phyloP scores from a whole-genome alignment of 1,140 invertebrate species.

The Ceratina australensis region DNA sequence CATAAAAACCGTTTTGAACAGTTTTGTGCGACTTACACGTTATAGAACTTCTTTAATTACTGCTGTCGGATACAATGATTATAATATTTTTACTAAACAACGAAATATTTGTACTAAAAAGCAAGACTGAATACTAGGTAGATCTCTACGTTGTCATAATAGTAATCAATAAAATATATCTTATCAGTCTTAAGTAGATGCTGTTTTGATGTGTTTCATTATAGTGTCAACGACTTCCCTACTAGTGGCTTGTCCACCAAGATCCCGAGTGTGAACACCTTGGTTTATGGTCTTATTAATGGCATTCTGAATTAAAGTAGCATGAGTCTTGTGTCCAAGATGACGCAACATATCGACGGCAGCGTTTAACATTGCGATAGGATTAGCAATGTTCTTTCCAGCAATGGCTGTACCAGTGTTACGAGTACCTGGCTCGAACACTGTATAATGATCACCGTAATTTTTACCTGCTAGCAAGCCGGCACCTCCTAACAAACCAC shows the following conservation, averaged over 20 bases:
- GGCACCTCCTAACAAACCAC: slow-evolving; percentile 97
- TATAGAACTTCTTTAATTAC: slow-evolving; percentile 3
- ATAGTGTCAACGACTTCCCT: slow-evolving; percentile 86
- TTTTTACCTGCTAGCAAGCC: slow-evolving; percentile 97
- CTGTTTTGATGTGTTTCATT: slow-evolving; percentile 82
- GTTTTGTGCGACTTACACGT: slow-evolving; percentile 26
- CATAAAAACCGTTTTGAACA: slow-evolving; percentile 1
- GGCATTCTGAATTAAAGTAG: slow-evolving; percentile 87
- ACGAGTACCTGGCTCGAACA: slow-evolving; percentile 96
- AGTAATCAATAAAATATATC: slow-evolving; percentile 10
- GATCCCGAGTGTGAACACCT: slow-evolving; percentile 89
- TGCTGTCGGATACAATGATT: background rate
- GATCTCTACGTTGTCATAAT: slow-evolving; percentile 17
- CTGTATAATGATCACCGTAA: slow-evolving; percentile 97
- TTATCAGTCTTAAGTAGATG: slow-evolving; percentile 59
- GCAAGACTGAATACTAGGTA: slow-evolving; percentile 21
- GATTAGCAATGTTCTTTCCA: slow-evolving; percentile 98
- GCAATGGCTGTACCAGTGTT: slow-evolving; percentile 96
- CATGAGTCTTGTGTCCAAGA: slow-evolving; percentile 91
- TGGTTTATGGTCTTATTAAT: slow-evolving; percentile 91
- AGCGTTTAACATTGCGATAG: slow-evolving; percentile 96
- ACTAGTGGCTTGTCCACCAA: slow-evolving; percentile 84
- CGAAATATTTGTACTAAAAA: slow-evolving; percentile 22
- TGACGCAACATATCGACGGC: slow-evolving; percentile 96
- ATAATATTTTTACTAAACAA: slow-evolving; percentile 15